Evolutionary conservation across 23 tunicate species (phyloP).

Genomic region (Trididemnum nubilum): DNA sequence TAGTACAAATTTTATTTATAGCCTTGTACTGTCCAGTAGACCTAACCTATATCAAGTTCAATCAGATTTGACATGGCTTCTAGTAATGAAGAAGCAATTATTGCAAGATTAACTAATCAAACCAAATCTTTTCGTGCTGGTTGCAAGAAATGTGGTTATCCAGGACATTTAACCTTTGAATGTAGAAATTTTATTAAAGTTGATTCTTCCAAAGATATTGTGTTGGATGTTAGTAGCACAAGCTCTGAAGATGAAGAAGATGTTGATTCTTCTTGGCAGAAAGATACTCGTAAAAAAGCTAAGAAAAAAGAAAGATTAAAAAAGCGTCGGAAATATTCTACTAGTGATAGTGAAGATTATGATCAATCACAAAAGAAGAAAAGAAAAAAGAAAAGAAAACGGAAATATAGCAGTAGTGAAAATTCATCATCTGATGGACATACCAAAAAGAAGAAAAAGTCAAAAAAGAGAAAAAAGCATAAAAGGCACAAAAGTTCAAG

Average conservation of each 20-base stretch:
- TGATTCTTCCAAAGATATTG: conserved; percentile 77
- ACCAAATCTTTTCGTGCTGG: conserved; percentile 58
- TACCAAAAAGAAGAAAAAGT: conserved; percentile 2
- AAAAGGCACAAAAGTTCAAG: neutral
- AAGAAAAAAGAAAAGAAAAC: conserved; percentile 17
- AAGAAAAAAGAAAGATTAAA: conserved; percentile 37
- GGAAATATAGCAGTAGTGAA: neutral
- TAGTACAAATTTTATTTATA: too few species aligned
- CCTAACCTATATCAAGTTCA: too few species aligned
- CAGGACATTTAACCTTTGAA: conserved; percentile 90
- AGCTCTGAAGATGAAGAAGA: conserved; percentile 72
- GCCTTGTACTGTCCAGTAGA: too few species aligned
- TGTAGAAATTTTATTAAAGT: conserved; percentile 75
- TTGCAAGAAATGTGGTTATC: conserved; percentile 94
- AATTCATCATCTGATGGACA: neutral
- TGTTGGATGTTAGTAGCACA: conserved; percentile 92
- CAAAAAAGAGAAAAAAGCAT: conserved; percentile 26
- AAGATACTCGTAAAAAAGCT: neutral
- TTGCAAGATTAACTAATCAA: conserved; percentile 89
- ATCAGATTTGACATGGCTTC: too few species aligned
- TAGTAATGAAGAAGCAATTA: conserved; percentile 64
- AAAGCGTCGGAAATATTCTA: conserved; percentile 22
- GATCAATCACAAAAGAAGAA: neutral
- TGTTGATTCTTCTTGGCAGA: neutral
- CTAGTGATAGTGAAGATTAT: conserved; percentile 6